Evolutionary conservation across 2,888 invertebrate species (phyloP).

Genomic region (Yponomeuta malinellus): DNA sequence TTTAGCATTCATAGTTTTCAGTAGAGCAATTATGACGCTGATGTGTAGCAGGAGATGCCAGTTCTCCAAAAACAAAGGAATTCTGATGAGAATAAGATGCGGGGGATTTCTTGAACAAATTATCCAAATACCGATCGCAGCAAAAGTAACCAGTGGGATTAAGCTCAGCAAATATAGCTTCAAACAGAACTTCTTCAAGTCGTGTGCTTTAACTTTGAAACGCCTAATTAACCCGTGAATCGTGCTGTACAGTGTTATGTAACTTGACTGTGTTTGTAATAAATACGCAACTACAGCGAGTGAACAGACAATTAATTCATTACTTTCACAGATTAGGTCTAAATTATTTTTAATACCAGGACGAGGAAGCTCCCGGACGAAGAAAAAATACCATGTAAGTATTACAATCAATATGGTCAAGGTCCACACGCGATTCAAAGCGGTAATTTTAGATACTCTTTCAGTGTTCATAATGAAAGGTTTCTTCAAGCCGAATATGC

Average conservation of each 20-base stretch:
- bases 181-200: constrained; percentile 29
- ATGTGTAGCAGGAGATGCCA: constrained; percentile 41
- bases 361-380: constrained; percentile 20
- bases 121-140: constrained; percentile 32
- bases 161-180: constrained; percentile 39
- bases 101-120: constrained; percentile 29
- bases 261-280: constrained; percentile 24
- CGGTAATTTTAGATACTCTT: constrained; percentile 14
- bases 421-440: constrained; percentile 30
- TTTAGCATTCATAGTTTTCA: constrained; percentile 35
- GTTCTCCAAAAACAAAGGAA: constrained; percentile 38
- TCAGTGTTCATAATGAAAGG: constrained; percentile 25
- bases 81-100: constrained; percentile 31
- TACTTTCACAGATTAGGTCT: constrained; percentile 29
- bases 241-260: constrained; percentile 29
- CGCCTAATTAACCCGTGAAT: constrained; percentile 25
- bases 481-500: constrained; percentile 34
- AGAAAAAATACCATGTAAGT: constrained; percentile 23
- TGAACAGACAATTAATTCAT: constrained; percentile 32
- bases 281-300: constrained; percentile 29
- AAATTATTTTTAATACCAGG: constrained; percentile 29
- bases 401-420: constrained; percentile 24
- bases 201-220: constrained; percentile 28
- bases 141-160: constrained; percentile 25
- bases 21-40: constrained; percentile 32